These are phyloP conservation scores for Aurelia coerulea DNA, from an alignment of 30 jellyfish, hydroid and myxozoan species.

Conservation along the genomic window DNA sequence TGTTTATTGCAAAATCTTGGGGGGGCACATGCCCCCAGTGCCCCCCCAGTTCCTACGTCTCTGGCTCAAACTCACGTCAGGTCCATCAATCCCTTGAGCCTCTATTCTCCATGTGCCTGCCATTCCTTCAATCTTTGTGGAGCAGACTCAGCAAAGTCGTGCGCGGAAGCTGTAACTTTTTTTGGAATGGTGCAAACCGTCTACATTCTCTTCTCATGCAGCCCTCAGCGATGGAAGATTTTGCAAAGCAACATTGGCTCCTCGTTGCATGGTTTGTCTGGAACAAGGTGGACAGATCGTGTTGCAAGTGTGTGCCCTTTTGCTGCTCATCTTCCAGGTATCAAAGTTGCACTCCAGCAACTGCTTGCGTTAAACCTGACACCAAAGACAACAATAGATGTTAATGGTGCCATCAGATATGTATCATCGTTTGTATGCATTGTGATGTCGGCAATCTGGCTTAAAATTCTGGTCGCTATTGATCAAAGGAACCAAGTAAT, in stretches of 20 bases:
- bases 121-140: no score
- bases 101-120: no score
- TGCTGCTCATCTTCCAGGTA: slow-evolving; percentile 35
- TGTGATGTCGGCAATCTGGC: slow-evolving; percentile 58
- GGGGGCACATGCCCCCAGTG: no score
- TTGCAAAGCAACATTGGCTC: slow-evolving; percentile 46
- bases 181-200: slow-evolving; percentile 46
- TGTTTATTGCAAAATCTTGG: no score
- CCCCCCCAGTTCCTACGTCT: no score
- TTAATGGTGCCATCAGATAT: slow-evolving; percentile 35
- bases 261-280: slow-evolving; percentile 32
- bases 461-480: slow-evolving; percentile 43
- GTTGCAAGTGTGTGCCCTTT: slow-evolving; percentile 23
- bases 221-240: slow-evolving; percentile 58
- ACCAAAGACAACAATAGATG: slow-evolving; percentile 52
- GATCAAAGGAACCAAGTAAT: slow-evolving; percentile 47
- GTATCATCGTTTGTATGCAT: slow-evolving; percentile 55
- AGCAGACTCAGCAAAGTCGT: slow-evolving; percentile 74
- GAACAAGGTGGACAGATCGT: slow-evolving; percentile 42
- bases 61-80: no score
- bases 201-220: slow-evolving; percentile 44
- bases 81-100: no score
- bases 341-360: slow-evolving; percentile 20
- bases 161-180: slow-evolving; percentile 60
- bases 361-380: slow-evolving; percentile 21